phyloP scores from a whole-genome alignment of 2,113 vertebrate genomes.

The Nycticorax nycticorax region DNA sequence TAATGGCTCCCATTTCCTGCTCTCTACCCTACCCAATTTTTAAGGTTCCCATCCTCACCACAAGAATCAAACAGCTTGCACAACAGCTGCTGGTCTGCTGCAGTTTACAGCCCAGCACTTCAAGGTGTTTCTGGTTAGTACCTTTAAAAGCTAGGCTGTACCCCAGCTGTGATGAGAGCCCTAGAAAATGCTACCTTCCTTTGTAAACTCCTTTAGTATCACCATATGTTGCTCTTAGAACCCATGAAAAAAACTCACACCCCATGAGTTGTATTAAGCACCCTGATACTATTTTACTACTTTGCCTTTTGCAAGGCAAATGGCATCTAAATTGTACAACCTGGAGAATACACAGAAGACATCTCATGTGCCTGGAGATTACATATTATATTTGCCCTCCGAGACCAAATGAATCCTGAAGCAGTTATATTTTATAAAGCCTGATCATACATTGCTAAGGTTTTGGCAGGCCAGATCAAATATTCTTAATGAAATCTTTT shows the following conservation, averaged over 20 bases:
- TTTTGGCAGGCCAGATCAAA: background rate
- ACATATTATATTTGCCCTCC: background rate
- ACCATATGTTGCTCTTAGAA: background rate
- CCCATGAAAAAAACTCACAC: background rate
- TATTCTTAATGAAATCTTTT: background rate
- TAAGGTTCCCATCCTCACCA: conserved; percentile 46
- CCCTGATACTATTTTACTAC: background rate
- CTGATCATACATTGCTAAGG: background rate
- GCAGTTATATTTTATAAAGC: background rate
- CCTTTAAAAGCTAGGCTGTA: background rate
- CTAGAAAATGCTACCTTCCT: background rate
- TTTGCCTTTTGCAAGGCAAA: background rate
- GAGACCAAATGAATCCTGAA: background rate
- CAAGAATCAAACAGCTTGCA: conserved; percentile 24
- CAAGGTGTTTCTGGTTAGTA: background rate
- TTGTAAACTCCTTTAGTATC: background rate
- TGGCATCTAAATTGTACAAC: background rate
- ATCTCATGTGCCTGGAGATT: background rate
- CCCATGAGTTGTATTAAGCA: background rate
- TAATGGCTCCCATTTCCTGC: conserved; percentile 67
- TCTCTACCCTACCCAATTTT: conserved; percentile 18
- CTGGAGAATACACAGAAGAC: background rate
- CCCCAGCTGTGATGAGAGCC: background rate
- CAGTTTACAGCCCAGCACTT: background rate
- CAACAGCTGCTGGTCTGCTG: background rate